These are phyloP conservation scores for Watsonalla cultraria DNA, from an alignment of 2,888 invertebrate species.

Conservation along the genomic window DNA sequence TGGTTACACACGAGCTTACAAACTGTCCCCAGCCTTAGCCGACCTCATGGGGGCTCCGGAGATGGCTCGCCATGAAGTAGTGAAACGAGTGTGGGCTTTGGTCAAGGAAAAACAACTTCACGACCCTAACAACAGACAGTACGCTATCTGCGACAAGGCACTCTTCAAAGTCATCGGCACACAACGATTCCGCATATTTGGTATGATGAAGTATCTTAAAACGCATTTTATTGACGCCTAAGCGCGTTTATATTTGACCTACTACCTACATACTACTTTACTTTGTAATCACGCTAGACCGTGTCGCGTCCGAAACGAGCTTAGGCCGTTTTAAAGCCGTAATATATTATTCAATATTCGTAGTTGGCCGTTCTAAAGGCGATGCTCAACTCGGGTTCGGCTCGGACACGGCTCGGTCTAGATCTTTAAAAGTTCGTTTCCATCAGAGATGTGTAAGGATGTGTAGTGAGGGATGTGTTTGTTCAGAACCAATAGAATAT, in stretches of 20 bases:
- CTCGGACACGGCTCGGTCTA: too few relatives aligned
- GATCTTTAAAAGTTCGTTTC: too few relatives aligned
- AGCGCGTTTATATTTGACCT: too few relatives aligned
- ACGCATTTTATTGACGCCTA: constrained; percentile 87
- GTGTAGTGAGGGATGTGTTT: too few relatives aligned
- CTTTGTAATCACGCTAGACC: not conserved
- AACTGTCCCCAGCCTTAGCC: constrained; percentile 90
- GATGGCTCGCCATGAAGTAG: constrained; percentile 92
- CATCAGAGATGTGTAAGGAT: too few relatives aligned
- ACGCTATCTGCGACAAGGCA: constrained; percentile 95
- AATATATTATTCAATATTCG: too few relatives aligned
- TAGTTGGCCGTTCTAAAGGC: too few relatives aligned
- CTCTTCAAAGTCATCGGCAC: constrained; percentile 93
- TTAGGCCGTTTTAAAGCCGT: too few relatives aligned
- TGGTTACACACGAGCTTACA: constrained; percentile 91
- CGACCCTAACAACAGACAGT: constrained; percentile 97
- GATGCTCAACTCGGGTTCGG: too few relatives aligned
- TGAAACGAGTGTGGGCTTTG: constrained; percentile 93
- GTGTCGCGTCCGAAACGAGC: too few relatives aligned
- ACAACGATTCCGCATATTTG: constrained; percentile 95
- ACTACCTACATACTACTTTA: not conserved
- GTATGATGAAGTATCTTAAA: constrained; percentile 98
- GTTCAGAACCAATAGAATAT: too few relatives aligned
- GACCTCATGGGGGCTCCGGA: constrained; percentile 90
- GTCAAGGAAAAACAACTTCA: constrained; percentile 93